A percentile compares a stretch with the other conserved stretches of the same genome.
Evolutionary conservation across 2,113 vertebrate species (phyloP).

Genomic region (Rattus rattus): DNA sequence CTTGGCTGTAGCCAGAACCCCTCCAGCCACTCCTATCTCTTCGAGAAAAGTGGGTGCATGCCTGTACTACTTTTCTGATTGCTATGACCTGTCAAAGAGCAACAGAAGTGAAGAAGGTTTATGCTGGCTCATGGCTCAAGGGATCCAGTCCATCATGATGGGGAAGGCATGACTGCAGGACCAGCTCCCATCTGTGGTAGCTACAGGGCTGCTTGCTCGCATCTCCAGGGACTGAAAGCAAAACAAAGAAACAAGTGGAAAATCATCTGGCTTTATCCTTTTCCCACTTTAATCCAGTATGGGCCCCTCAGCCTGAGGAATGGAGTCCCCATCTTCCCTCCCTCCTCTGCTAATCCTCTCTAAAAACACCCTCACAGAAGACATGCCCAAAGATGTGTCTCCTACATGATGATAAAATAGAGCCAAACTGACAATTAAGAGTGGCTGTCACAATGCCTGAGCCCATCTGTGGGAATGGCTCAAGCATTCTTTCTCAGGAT

Average conservation of each 20-base stretch:
- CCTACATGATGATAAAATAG: background rate
- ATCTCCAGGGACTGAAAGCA: background rate
- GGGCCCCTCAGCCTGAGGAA: background rate
- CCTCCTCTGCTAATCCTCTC: background rate
- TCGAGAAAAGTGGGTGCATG: background rate
- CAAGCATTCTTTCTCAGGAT: slow-evolving; percentile 14
- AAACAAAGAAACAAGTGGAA: background rate
- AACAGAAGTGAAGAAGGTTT: background rate
- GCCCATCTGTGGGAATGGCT: background rate
- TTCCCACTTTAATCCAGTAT: background rate
- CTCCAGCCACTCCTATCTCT: background rate
- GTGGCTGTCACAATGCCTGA: background rate
- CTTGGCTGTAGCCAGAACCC: background rate
- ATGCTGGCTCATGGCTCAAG: background rate
- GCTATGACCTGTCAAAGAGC: background rate
- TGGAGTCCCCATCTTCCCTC: background rate
- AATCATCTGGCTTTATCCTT: background rate
- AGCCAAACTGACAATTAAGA: background rate
- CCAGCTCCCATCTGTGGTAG: background rate
- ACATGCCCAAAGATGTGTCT: background rate
- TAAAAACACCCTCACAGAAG: background rate
- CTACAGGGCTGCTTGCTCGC: background rate
- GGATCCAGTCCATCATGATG: background rate
- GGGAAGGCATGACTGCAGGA: background rate
- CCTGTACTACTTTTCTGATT: background rate